Conservation (phyloP, 2,797 vertebrate genomes). For the Menidia menidia region DNA sequence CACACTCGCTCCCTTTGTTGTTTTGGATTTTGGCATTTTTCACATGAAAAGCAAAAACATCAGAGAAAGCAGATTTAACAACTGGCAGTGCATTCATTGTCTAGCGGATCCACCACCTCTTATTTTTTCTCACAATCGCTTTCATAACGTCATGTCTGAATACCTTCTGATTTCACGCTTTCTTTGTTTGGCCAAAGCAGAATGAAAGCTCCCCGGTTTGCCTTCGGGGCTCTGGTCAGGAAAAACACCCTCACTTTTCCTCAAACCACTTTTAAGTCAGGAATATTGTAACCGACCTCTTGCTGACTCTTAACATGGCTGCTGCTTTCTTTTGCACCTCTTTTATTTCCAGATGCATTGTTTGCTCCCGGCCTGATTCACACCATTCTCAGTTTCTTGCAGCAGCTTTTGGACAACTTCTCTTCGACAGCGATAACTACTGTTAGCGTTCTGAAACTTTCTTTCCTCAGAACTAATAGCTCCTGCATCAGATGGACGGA, state of each 20-base stretch:
- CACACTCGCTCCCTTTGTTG: background rate
- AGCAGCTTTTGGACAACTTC: background rate
- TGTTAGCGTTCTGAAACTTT: background rate
- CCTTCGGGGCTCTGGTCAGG: constrained; percentile 4
- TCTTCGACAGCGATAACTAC: background rate
- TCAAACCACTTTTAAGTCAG: too few relatives aligned
- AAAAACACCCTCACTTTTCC: constrained; percentile 8
- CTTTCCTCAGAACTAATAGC: background rate
- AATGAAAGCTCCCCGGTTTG: constrained; percentile 3
- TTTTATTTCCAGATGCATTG: too few relatives aligned
- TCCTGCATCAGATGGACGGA: background rate
- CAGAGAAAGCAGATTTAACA: constrained; percentile 11
- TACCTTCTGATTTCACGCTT: background rate
- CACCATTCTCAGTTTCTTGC: too few relatives aligned
- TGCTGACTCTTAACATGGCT: constrained; percentile 2
- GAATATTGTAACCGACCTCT: constrained; percentile 37
- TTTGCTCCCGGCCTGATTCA: too few relatives aligned
- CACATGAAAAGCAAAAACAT: constrained; percentile 7
- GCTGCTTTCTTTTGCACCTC: constrained; percentile 8
- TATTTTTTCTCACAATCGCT: background rate
- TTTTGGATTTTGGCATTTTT: constrained; percentile 20
- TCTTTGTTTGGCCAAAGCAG: background rate
- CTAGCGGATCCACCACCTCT: background rate
- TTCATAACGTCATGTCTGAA: background rate
- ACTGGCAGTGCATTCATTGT: constrained; percentile 6